These are phyloP conservation scores for Apocrypta bakeri DNA, from an alignment of 1,140 invertebrate genomes.

Conservation along the genomic window DNA sequence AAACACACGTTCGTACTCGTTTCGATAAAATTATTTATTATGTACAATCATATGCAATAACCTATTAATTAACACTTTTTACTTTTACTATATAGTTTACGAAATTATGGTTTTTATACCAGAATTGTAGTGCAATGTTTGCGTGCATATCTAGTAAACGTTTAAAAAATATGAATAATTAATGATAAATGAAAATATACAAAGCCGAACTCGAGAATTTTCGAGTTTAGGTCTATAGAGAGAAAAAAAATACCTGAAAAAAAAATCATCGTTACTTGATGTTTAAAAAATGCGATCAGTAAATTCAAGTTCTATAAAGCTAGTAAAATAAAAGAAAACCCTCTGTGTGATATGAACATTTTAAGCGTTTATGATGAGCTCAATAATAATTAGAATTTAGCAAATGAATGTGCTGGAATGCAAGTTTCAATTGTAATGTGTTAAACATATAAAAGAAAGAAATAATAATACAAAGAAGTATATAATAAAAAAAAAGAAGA, in stretches of 20 bases:
- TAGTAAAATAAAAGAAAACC: slow-evolving; percentile 21
- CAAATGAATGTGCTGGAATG: slow-evolving; percentile 30
- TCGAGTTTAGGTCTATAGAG: slow-evolving; percentile 6
- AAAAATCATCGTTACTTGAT: slow-evolving; percentile 2
- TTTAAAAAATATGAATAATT: slow-evolving; percentile 26
- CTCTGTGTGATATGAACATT: slow-evolving; percentile 1
- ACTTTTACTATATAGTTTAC: background rate
- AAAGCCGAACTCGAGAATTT: background rate
- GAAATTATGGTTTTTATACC: background rate
- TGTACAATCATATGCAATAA: slow-evolving; percentile 9
- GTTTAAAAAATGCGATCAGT: slow-evolving; percentile 22
- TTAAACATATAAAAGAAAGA: slow-evolving; percentile 4
- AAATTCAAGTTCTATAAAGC: slow-evolving; percentile 2
- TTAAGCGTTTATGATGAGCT: slow-evolving; percentile 3
- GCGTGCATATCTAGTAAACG: slow-evolving; percentile 22
- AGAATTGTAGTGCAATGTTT: slow-evolving; percentile 27
- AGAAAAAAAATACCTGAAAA: slow-evolving; percentile 13
- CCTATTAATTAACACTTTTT: slow-evolving; percentile 14
- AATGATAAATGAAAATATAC: slow-evolving; percentile 16
- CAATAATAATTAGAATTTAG: slow-evolving; percentile 1
- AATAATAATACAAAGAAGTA: background rate
- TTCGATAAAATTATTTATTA: background rate
- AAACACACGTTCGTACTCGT: background rate
- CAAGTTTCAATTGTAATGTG: slow-evolving; percentile 26
- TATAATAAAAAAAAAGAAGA: background rate